Evolutionary conservation across 2,888 invertebrate genomes (phyloP), one percentile per base, ranked within the genome.

Genomic region (Diaphora mendica): DNA sequence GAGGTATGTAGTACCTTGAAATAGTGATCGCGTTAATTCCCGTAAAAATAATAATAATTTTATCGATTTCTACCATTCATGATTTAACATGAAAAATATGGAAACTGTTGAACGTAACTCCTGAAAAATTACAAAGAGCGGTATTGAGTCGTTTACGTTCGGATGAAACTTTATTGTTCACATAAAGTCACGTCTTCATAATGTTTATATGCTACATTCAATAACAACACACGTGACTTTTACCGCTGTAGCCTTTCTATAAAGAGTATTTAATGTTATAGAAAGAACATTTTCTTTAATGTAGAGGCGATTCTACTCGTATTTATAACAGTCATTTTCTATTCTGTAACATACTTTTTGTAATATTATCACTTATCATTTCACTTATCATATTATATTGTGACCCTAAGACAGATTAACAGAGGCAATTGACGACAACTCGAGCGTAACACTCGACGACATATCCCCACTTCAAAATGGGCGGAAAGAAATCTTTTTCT

Each of bases 181-280:
- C 30, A 17, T 15, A 26, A 26, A 13, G 59, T 62, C 59, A 62
- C 30, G 59, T 62, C 15, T 5, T 13, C 11, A 62, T 62, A 62
- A 62, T 62, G 30, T 62, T 62, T 62, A 30, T 62, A 62, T 26
- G 59, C 59, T 62, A 62, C 4, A 62, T 62, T 62, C 30, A 62
- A 62, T 62, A 62, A 62, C 30, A 30, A 62, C 15, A 62, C 15
- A 62, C 30, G 15, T 30, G 59, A 26, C 59, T 62, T 59, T 62
- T 62, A 30, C 17, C 5, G 0, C 15, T 30, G 15, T 15, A 15
- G 15, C 59, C 55, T 55, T 26, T 55, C 11, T n/a, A n/a, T 26
- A 17, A 17, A 17, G 7, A 62, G 30, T 7, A 62, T 17, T 62
- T 5, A 30, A 30, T 62, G 2, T 62, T 62, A 17, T 62, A 62